Base-by-base conservation (phyloP, 2,113 vertebrate species). In the Pandion haliaetus region DNA sequence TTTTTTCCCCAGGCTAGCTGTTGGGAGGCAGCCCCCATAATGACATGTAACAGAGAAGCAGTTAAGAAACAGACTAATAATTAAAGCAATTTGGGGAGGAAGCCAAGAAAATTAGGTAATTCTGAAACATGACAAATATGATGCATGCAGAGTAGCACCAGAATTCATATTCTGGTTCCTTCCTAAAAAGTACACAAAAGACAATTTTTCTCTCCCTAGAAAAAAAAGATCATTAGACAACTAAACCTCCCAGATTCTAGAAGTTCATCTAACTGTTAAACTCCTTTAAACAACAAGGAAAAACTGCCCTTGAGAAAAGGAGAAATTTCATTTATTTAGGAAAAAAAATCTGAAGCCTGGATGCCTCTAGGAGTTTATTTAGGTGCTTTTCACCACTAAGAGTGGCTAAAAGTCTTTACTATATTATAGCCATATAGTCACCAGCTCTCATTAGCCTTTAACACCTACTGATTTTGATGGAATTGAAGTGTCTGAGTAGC, bases 41-140 rank as follows among this genome's bases (percentile, higher is more conserved):
- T 54, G 70, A 89, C 77, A 95, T 42, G 14, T 69, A 91, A 77
- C 77, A 87, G 61, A 94, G 73, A 81, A 54, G 38, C 44, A 72
- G 83, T 70, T 95, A 87, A 79, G 88, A 91, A 94, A 91, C 94
- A 74, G 76, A 44, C 44, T 92, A 83, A 92, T 42, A 54, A 96
- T 93, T 94, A 94, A 95, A 94, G 83, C 34, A 93, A 87, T 92
- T 40, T 77, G 57, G 9, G 26, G 73, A 89, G 84, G 81, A 93
- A 95, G 77, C 40, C 78, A 94, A 82, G 91, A 95, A 95, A 97
- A 96, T 91, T 44, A 89, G 31, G 76, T 79, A 32, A 95, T 91
- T 87, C 70, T 95, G 77, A 84, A 94, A 76, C 38, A 69, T 40
- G 44, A 85, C 71, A 92, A 88, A 67, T 67, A 58, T 0, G 8